These are phyloP conservation scores for Abscondita cerata DNA, from an alignment of 2,888 invertebrate genomes.

Conservation along the genomic window DNA sequence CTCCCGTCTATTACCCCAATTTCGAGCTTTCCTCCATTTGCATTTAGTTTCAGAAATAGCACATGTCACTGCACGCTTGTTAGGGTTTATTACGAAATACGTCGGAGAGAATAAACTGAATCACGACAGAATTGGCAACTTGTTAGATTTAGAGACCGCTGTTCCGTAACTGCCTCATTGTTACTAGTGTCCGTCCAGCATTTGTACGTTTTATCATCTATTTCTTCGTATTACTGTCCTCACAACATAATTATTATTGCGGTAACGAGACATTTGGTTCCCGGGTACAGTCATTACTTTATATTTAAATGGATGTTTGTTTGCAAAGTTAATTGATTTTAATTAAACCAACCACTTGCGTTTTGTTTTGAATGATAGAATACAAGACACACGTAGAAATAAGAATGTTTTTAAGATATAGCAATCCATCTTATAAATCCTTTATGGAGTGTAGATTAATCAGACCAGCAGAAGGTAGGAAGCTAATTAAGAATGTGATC, in stretches of 20 bases:
- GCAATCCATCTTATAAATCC: too few species aligned
- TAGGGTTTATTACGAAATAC: constrained; percentile 23
- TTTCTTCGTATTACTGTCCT: constrained; percentile 21
- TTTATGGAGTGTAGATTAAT: too few species aligned
- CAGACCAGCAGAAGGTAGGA: too few species aligned
- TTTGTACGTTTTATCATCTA: constrained; percentile 31
- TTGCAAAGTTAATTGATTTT: too few species aligned
- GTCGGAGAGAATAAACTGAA: constrained; percentile 25
- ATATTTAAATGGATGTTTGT: too few species aligned
- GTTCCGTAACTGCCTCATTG: constrained; percentile 31
- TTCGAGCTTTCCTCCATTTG: not conserved
- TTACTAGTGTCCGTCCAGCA: constrained; percentile 26
- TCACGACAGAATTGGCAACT: constrained; percentile 32
- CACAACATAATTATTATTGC: constrained; percentile 26
- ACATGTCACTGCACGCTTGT: constrained; percentile 10
- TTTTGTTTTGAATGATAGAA: too few species aligned
- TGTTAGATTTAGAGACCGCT: constrained; percentile 31
- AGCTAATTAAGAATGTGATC: too few species aligned
- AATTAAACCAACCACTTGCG: too few species aligned
- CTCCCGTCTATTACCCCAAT: not conserved
- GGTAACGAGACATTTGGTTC: too few species aligned
- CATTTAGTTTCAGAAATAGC: not conserved
- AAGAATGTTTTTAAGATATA: too few species aligned
- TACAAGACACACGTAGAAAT: too few species aligned
- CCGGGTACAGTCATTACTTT: too few species aligned